Evolutionary conservation across 2,113 vertebrate species (phyloP).

Genomic region (Blennius ocellaris): DNA sequence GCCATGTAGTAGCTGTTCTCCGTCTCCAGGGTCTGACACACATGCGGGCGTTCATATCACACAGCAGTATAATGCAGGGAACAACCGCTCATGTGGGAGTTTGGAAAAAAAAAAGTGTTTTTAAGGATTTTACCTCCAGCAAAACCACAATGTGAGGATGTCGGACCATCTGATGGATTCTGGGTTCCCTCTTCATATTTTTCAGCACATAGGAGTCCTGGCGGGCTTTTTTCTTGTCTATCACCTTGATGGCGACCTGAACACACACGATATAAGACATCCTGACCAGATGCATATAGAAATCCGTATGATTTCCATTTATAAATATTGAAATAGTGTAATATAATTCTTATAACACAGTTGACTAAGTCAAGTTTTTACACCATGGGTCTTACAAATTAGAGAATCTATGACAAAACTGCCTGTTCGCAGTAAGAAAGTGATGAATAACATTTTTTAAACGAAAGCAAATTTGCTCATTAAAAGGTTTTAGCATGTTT

Average conservation of each 20-base stretch:
- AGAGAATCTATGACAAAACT: too few species aligned
- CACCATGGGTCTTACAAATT: too few species aligned
- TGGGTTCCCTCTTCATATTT: slow-evolving; percentile 87
- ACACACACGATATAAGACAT: slow-evolving; percentile 9
- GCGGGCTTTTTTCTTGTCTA: slow-evolving; percentile 90
- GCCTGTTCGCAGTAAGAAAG: too few species aligned
- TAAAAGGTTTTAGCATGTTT: too few species aligned
- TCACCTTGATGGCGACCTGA: slow-evolving; percentile 89
- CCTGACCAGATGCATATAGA: too few species aligned
- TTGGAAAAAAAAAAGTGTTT: not conserved
- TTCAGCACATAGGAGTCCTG: slow-evolving; percentile 87
- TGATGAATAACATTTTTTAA: too few species aligned
- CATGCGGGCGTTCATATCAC: not conserved
- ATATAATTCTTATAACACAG: too few species aligned
- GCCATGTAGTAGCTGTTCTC: slow-evolving; percentile 90
- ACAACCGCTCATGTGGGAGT: not conserved
- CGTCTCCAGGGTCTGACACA: slow-evolving; percentile 86
- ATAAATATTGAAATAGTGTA: too few species aligned
- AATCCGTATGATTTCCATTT: too few species aligned
- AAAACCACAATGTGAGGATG: slow-evolving; percentile 86
- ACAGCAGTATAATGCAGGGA: not conserved
- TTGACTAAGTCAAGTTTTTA: too few species aligned
- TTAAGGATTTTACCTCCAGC: slow-evolving; percentile 70
- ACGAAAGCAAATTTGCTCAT: too few species aligned
- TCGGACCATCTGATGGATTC: slow-evolving; percentile 88